Conservation (phyloP, 1,140 invertebrate genomes). For the Trichonephila inaurata region DNA sequence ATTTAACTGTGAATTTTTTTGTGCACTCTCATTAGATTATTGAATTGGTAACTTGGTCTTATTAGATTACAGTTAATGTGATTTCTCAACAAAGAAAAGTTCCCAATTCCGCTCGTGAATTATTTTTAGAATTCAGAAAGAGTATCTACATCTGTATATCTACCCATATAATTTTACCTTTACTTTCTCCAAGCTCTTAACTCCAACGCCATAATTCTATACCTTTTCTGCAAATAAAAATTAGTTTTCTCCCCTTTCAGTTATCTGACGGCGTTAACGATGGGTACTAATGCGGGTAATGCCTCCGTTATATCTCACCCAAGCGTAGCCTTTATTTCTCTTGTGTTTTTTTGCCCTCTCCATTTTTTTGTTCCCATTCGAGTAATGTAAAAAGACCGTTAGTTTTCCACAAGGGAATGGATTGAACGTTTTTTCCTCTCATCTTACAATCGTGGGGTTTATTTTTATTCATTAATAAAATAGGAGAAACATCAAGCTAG, state of each 20-base stretch:
- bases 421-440: background rate
- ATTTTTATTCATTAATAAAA: conserved; percentile 10
- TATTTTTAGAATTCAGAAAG: too few relatives aligned
- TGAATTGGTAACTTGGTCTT: too few relatives aligned
- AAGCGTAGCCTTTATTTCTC: background rate
- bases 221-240: background rate
- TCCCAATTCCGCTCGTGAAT: too few relatives aligned
- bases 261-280: background rate
- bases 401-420: background rate
- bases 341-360: background rate
- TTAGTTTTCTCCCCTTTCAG: background rate
- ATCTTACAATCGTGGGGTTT: background rate
- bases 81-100: too few relatives aligned
- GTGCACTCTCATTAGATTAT: too few relatives aligned
- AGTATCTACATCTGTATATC: too few relatives aligned
- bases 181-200: background rate
- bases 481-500: too few relatives aligned
- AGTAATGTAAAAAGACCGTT: conserved; percentile 18
- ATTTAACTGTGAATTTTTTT: too few relatives aligned
- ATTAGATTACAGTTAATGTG: too few relatives aligned
- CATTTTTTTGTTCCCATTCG: background rate
- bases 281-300: background rate
- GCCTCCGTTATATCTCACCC: background rate
- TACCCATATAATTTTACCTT: background rate
- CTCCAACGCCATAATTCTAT: background rate